Conservation (phyloP, 1,140 invertebrate genomes). For the Danaus plexippus region DNA sequence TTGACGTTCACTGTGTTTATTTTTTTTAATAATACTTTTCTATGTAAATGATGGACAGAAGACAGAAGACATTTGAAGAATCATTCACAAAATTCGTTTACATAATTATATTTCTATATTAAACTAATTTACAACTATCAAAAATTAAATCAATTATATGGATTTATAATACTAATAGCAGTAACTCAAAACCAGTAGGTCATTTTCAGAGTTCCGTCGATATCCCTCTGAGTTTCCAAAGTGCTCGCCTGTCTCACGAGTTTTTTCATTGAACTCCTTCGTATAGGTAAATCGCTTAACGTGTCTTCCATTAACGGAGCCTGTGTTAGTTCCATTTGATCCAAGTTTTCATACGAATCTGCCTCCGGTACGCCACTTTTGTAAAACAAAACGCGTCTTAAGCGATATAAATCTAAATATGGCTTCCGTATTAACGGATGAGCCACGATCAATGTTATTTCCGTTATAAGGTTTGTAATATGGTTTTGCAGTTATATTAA, state of each 20-base stretch:
- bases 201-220: constrained; percentile 84
- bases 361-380: constrained; percentile 49
- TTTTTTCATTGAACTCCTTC: constrained; percentile 74
- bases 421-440: constrained; percentile 2
- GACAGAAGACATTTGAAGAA: no score
- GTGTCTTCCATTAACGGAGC: constrained; percentile 53
- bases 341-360: constrained; percentile 76
- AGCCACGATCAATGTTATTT: background rate
- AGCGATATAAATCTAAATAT: background rate
- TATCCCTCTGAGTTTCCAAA: constrained; percentile 83
- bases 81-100: no score
- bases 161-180: background rate
- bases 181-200: constrained; percentile 86
- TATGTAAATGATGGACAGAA: no score
- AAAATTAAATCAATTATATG: no score
- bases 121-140: no score
- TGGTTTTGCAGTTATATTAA: no score
- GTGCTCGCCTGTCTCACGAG: constrained; percentile 81
- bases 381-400: constrained; percentile 17
- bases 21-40: no score
- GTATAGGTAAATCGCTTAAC: constrained; percentile 49
- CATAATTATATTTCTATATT: no score
- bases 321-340: constrained; percentile 71
- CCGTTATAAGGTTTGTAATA: no score
- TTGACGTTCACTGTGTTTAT: no score